These are phyloP conservation scores for Nymphalis io DNA, from an alignment of 1,140 invertebrate species.

Conservation along the genomic window DNA sequence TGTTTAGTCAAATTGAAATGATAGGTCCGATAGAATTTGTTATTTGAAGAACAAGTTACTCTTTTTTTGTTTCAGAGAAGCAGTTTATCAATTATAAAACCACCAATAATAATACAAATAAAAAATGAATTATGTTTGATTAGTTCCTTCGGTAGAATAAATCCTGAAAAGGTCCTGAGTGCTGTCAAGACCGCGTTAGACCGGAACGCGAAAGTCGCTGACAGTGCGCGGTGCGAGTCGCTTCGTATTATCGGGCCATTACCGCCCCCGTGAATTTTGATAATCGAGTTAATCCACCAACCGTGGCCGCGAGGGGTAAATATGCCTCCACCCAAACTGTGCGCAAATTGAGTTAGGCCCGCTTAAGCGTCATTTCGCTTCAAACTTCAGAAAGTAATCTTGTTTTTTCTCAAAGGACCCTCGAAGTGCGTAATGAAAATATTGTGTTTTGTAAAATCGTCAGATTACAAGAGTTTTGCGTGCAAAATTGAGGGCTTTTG, in stretches of 20 bases:
- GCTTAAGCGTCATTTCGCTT: conserved; percentile 53
- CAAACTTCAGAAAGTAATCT: conserved; percentile 61
- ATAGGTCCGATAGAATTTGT: too few species aligned
- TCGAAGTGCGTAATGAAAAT: conserved; percentile 49
- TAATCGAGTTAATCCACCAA: conserved; percentile 55
- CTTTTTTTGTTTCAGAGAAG: too few species aligned
- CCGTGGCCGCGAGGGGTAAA: conserved; percentile 29
- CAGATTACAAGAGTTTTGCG: conserved; percentile 37
- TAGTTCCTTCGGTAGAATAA: too few species aligned
- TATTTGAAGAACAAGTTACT: too few species aligned
- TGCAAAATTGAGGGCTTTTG: conserved; percentile 23
- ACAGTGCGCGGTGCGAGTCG: conserved; percentile 34
- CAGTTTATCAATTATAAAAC: too few species aligned
- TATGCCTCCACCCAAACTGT: conserved; percentile 45
- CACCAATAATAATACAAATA: too few species aligned
- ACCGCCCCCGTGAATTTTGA: conserved; percentile 44
- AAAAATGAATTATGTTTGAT: too few species aligned
- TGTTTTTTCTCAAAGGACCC: conserved; percentile 44
- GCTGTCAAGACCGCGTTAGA: neutral
- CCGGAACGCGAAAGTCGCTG: neutral
- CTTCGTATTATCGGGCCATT: conserved; percentile 43
- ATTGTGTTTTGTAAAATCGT: conserved; percentile 46
- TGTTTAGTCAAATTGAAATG: too few species aligned
- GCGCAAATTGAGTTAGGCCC: conserved; percentile 54
- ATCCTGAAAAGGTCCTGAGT: too few species aligned